These are phyloP conservation scores for Myzus persicae DNA, from an alignment of 1,140 invertebrate genomes.

Conservation along the genomic window DNA sequence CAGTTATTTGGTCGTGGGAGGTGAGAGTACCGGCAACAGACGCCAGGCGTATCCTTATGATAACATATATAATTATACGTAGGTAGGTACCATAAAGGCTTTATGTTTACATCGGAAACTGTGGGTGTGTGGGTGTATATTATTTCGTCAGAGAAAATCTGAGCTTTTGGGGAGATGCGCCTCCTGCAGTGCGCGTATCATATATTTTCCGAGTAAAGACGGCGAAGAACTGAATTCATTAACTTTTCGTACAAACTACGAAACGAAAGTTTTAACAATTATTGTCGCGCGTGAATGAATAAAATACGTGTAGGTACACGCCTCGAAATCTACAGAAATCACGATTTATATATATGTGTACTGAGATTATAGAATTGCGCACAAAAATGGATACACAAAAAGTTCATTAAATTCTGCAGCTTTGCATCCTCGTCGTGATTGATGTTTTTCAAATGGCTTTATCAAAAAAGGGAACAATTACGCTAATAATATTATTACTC, in stretches of 20 bases:
- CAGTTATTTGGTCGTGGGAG: too few relatives aligned
- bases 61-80: not conserved
- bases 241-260: not conserved
- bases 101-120: not conserved
- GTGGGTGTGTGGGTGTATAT: not conserved
- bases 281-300: not conserved
- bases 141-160: not conserved
- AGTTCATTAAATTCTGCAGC: not conserved
- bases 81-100: not conserved
- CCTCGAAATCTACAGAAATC: not conserved
- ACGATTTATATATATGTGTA: not conserved
- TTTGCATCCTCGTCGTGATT: not conserved
- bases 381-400: too few relatives aligned
- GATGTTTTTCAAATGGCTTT: not conserved
- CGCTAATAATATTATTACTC: too few relatives aligned
- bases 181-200: too few relatives aligned
- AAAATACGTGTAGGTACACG: too few relatives aligned
- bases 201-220: too few relatives aligned
- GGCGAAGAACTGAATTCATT: not conserved
- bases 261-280: not conserved
- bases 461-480: too few relatives aligned
- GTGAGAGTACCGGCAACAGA: too few relatives aligned
- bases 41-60: too few relatives aligned
- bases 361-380: not conserved
- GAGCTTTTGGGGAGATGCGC: not conserved